These are phyloP conservation scores for Turnix velox DNA, from an alignment of 2,113 vertebrate species.

Conservation along the genomic window DNA sequence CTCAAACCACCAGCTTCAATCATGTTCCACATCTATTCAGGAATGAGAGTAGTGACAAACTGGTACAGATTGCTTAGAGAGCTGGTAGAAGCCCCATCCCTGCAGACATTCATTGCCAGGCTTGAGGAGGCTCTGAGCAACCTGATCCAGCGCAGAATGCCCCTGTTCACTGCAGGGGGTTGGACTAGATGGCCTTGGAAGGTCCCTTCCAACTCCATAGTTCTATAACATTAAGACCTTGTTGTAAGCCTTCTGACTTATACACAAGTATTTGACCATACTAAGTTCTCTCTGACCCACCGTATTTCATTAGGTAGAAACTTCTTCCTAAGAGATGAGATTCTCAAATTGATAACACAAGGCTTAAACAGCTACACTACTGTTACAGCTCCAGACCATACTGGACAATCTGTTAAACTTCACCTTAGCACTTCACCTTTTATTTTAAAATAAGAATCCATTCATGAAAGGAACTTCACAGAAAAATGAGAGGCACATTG, in stretches of 20 bases:
- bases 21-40: not conserved
- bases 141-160: too few species aligned
- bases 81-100: too few species aligned
- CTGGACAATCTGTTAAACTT: not conserved
- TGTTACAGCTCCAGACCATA: not conserved
- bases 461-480: not conserved
- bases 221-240: not conserved
- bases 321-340: not conserved
- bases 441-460: not conserved
- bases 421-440: not conserved
- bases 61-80: too few species aligned
- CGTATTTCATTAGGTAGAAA: not conserved
- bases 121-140: too few species aligned
- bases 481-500: not conserved
- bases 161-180: too few species aligned
- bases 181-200: too few species aligned
- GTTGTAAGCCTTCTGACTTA: not conserved
- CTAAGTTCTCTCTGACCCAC: not conserved
- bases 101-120: too few species aligned
- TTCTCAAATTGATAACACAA: not conserved
- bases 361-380: not conserved
- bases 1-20: not conserved
- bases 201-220: too few species aligned
- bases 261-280: not conserved
- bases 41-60: too few species aligned